These are phyloP conservation scores for Leptoclinus maculatus DNA, from an alignment of 2,797 vertebrate genomes.

Conservation along the genomic window DNA sequence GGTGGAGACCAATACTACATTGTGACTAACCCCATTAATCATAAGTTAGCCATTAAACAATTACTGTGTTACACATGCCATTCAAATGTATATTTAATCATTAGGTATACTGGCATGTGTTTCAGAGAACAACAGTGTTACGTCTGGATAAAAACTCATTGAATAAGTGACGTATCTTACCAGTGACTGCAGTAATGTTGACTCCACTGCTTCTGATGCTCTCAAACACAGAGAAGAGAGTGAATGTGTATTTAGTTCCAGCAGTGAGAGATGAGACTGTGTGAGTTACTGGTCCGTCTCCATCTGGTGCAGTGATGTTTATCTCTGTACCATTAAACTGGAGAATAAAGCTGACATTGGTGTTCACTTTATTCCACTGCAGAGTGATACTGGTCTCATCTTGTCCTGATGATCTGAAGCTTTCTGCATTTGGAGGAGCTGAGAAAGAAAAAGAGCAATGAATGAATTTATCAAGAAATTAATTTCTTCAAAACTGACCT, in stretches of 20 bases:
- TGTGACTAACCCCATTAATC: neutral
- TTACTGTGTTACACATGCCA: no score
- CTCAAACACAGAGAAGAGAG: conserved; percentile 23
- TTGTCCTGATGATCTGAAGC: neutral
- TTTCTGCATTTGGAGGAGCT: neutral
- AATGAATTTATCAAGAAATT: no score
- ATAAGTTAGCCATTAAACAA: neutral
- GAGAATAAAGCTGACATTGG: neutral
- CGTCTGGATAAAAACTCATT: neutral
- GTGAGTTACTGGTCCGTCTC: conserved; percentile 10
- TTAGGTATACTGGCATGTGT: neutral
- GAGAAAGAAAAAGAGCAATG: no score
- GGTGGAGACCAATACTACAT: neutral
- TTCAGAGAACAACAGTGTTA: neutral
- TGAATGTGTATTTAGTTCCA: conserved; percentile 35
- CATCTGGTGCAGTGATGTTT: conserved; percentile 4
- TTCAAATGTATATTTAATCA: neutral
- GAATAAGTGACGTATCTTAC: neutral
- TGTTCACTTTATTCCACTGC: conserved; percentile 41
- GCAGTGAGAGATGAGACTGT: conserved; percentile 24
- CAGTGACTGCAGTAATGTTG: conserved; percentile 12
- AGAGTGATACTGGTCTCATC: conserved; percentile 10
- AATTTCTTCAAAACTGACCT: no score
- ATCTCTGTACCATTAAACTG: conserved; percentile 8
- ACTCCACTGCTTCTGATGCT: conserved; percentile 11